phyloP scores from a whole-genome alignment of 2,888 invertebrate genomes.

The Lithophane semibrunnea region DNA sequence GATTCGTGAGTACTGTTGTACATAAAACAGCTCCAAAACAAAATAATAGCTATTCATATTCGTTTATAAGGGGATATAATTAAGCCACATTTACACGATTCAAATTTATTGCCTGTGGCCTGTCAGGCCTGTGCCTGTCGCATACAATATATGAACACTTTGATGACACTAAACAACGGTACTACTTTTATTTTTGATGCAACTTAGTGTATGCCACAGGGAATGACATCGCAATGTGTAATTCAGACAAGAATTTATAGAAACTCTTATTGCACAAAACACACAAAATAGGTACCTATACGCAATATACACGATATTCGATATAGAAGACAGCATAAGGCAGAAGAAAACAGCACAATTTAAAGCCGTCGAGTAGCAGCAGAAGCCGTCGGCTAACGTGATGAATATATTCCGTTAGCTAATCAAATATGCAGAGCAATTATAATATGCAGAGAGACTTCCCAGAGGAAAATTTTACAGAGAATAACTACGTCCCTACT shows the following conservation, averaged over 20 bases:
- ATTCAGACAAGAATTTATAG: background rate
- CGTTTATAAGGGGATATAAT: background rate
- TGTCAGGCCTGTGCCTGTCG: background rate
- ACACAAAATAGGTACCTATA: background rate
- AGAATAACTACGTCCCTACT: constrained; percentile 1
- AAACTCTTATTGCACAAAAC: background rate
- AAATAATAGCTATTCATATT: background rate
- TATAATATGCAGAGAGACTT: constrained; percentile 49
- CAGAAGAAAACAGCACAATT: constrained; percentile 20
- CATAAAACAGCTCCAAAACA: background rate
- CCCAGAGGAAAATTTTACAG: constrained; percentile 21
- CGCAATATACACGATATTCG: too few species aligned
- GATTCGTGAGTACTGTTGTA: background rate
- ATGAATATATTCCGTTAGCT: constrained; percentile 47
- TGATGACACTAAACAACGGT: background rate
- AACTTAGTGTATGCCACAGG: too few species aligned
- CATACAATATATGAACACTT: background rate
- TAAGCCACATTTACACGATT: background rate
- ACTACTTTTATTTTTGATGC: background rate
- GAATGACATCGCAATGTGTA: background rate
- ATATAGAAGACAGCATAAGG: background rate
- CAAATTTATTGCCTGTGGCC: background rate
- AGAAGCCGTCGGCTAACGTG: constrained; percentile 6
- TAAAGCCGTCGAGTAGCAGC: constrained; percentile 9
- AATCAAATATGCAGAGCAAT: constrained; percentile 54